A percentile compares a stretch with the other conserved stretches of the same genome.
Conservation (phyloP, 2,113 vertebrate species). For the Prionailurus viverrinus region DNA sequence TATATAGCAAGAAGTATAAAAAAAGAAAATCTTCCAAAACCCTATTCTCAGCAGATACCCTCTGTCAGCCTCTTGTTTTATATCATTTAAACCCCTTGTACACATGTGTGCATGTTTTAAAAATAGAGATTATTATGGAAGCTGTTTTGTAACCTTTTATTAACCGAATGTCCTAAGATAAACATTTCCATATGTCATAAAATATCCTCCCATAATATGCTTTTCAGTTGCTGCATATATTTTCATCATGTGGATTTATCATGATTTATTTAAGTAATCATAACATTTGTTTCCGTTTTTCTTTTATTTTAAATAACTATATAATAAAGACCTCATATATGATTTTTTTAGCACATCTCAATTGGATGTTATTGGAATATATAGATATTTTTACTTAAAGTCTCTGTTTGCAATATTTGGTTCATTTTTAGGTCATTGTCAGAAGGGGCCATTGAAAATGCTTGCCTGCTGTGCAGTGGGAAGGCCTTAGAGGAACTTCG, state of each 20-base stretch:
- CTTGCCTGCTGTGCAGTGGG: conserved; percentile 82
- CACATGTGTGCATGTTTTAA: neutral
- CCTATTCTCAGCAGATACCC: neutral
- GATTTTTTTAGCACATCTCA: neutral
- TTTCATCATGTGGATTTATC: conserved; percentile 3
- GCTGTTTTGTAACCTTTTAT: conserved; percentile 27
- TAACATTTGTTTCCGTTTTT: conserved; percentile 11
- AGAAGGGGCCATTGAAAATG: conserved; percentile 78
- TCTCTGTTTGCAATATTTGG: neutral
- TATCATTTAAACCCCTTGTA: neutral
- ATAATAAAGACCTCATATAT: neutral
- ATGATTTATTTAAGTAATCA: conserved; percentile 11
- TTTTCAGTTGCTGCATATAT: neutral
- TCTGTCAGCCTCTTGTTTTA: neutral
- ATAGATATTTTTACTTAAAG: neutral
- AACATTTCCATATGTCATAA: neutral
- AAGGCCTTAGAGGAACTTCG: conserved; percentile 95
- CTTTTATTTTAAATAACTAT: neutral
- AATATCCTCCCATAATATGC: neutral
- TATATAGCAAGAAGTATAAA: neutral
- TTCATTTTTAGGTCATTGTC: conserved; percentile 83
- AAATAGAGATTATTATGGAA: neutral
- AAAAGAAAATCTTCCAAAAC: neutral
- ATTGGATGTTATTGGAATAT: neutral
- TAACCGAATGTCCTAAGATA: neutral